Percentiles rank a stretch among this genome's conserved stretches.
These are phyloP conservation scores for Hyperoplus immaculatus DNA, from an alignment of 2,797 vertebrate species.

Conservation along the genomic window DNA sequence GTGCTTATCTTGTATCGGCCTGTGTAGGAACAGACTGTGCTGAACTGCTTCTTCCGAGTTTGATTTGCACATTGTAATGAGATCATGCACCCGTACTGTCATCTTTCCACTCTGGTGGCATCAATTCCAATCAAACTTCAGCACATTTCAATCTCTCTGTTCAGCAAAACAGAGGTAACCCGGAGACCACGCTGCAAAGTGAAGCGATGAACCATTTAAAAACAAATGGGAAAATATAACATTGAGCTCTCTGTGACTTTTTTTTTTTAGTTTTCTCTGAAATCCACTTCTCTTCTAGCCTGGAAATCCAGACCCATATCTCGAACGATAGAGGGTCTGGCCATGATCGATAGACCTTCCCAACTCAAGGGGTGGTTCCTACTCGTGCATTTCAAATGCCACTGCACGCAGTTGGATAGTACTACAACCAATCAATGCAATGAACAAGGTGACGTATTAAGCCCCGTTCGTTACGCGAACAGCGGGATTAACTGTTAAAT, in stretches of 20 bases:
- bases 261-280: conserved; percentile 12
- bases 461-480: too few relatives aligned
- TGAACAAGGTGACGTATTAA: too few relatives aligned
- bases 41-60: conserved; percentile 37
- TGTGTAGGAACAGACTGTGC: conserved; percentile 12
- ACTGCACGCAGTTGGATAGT: too few relatives aligned
- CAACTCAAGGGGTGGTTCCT: too few relatives aligned
- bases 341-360: too few relatives aligned
- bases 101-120: conserved; percentile 21
- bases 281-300: background rate
- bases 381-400: too few relatives aligned
- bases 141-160: conserved; percentile 27
- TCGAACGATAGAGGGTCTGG: too few relatives aligned
- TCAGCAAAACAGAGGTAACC: conserved; percentile 2
- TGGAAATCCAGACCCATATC: too few relatives aligned
- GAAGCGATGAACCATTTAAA: conserved; percentile 4
- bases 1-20: conserved; percentile 2
- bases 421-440: too few relatives aligned
- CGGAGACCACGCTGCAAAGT: conserved; percentile 2
- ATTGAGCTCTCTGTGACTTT: conserved; percentile 3
- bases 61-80: conserved; percentile 50
- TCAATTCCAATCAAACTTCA: conserved; percentile 31
- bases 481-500: too few relatives aligned
- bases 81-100: conserved; percentile 25
- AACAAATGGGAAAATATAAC: conserved; percentile 28